Conservation (phyloP, 1,140 invertebrate genomes). For the Laodelphax striatellus region DNA sequence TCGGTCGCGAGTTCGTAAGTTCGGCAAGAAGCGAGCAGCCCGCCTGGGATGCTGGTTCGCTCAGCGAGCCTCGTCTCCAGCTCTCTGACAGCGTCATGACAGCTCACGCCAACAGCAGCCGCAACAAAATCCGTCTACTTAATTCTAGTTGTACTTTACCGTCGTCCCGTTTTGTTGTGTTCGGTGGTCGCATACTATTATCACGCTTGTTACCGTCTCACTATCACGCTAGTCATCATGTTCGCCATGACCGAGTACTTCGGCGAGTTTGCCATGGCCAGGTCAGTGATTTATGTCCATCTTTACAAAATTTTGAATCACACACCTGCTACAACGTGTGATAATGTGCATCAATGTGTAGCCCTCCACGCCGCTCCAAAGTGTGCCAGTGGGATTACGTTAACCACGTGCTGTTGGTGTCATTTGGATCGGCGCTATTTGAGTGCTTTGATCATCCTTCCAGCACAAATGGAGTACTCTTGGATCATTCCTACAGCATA, state of each 20-base stretch:
- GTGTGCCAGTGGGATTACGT: too few relatives aligned
- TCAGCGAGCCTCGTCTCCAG: neutral
- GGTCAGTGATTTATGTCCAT: too few relatives aligned
- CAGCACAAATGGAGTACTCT: too few relatives aligned
- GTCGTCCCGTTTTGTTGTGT: neutral
- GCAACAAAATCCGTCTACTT: neutral
- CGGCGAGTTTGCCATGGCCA: slow-evolving; percentile 36
- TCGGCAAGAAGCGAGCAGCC: slow-evolving; percentile 7
- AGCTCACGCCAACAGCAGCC: neutral
- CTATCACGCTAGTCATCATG: slow-evolving; percentile 16
- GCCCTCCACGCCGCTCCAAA: too few relatives aligned
- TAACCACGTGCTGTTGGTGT: too few relatives aligned
- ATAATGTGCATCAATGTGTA: too few relatives aligned
- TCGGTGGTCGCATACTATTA: neutral
- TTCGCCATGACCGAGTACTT: slow-evolving; percentile 39
- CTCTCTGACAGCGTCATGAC: neutral
- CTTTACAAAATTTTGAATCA: too few relatives aligned
- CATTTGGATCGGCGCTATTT: too few relatives aligned
- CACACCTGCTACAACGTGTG: neutral
- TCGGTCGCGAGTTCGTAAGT: neutral
- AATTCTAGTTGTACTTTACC: neutral
- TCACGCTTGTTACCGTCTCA: slow-evolving; percentile 1
- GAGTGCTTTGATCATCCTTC: too few relatives aligned
- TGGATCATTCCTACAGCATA: too few relatives aligned
- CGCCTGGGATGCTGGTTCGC: slow-evolving; percentile 5